Percentiles rank a stretch among this genome's conserved stretches.
phyloP scores from a whole-genome alignment of 2,797 vertebrate genomes.

The Zalophus californianus region DNA sequence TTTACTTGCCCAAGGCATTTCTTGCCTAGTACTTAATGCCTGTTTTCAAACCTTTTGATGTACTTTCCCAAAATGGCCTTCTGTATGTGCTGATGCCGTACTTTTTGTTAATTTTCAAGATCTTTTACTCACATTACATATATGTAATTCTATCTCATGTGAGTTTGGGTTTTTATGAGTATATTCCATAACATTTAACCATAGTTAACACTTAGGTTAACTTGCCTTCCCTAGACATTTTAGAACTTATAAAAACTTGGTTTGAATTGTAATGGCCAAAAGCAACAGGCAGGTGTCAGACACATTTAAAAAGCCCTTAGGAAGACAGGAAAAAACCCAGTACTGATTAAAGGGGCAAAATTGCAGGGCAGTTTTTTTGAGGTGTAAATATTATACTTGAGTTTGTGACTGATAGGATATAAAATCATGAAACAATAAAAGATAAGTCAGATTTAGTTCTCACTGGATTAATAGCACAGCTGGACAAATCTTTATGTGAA shows the following conservation, averaged over 20 bases:
- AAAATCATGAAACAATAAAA: constrained; percentile 54
- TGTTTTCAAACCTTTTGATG: constrained; percentile 42
- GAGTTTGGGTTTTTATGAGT: constrained; percentile 62
- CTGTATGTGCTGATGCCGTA: constrained; percentile 4
- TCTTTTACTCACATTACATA: constrained; percentile 37
- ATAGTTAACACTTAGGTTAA: constrained; percentile 35
- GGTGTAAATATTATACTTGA: constrained; percentile 28
- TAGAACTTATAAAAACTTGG: constrained; percentile 67
- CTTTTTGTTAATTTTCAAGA: constrained; percentile 66
- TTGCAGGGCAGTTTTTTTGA: background rate
- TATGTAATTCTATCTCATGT: constrained; percentile 68
- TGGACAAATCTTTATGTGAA: constrained; percentile 6
- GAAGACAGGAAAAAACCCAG: background rate
- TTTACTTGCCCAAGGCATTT: background rate
- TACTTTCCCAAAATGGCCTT: constrained; percentile 44
- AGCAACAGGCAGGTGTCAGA: constrained; percentile 69
- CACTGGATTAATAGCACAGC: background rate
- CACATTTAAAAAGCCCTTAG: constrained; percentile 70
- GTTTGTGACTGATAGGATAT: constrained; percentile 23
- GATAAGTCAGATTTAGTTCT: background rate
- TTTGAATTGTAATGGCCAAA: constrained; percentile 72
- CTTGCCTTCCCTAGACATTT: constrained; percentile 57
- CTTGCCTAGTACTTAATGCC: constrained; percentile 19
- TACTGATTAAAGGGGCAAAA: constrained; percentile 37
- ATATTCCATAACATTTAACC: constrained; percentile 65